A percentile compares a stretch with the other conserved stretches of the same genome.
phyloP scores from a whole-genome alignment of 2,113 vertebrate genomes.

The Myotis yumanensis region DNA sequence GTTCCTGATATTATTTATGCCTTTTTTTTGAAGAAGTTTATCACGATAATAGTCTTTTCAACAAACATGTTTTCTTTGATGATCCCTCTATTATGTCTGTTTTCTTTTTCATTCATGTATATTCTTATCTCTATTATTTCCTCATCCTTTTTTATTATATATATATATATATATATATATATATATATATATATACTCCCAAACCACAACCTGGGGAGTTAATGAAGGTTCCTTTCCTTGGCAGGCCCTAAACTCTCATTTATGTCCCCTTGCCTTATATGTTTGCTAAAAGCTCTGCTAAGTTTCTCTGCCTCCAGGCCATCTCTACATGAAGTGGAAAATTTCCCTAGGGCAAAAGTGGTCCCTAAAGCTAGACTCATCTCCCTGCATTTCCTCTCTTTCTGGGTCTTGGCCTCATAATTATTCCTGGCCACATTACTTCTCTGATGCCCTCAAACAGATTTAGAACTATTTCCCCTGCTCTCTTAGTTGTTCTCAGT shows the following conservation, averaged over 20 bases:
- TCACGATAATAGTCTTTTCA: neutral
- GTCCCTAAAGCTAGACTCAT: neutral
- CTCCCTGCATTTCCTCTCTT: neutral
- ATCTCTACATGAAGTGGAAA: neutral
- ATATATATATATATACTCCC: neutral
- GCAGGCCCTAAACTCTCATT: neutral
- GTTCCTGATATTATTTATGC: neutral
- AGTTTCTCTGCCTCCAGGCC: neutral
- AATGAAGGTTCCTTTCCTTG: neutral
- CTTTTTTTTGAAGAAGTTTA: neutral
- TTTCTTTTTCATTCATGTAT: neutral
- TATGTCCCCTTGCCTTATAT: neutral
- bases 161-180: neutral
- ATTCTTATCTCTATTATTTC: neutral
- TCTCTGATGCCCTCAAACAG: neutral
- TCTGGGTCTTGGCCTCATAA: neutral
- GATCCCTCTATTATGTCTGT: neutral
- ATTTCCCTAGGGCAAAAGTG: neutral
- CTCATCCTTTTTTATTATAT: neutral
- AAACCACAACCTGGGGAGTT: neutral
- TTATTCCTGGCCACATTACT: neutral
- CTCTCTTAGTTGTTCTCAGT: constrained; percentile 4
- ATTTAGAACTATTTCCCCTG: neutral
- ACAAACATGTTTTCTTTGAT: neutral
- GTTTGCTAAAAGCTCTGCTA: neutral